phyloP scores from a whole-genome alignment of 2,888 invertebrate genomes.

The Sphecodes monilicornis region DNA sequence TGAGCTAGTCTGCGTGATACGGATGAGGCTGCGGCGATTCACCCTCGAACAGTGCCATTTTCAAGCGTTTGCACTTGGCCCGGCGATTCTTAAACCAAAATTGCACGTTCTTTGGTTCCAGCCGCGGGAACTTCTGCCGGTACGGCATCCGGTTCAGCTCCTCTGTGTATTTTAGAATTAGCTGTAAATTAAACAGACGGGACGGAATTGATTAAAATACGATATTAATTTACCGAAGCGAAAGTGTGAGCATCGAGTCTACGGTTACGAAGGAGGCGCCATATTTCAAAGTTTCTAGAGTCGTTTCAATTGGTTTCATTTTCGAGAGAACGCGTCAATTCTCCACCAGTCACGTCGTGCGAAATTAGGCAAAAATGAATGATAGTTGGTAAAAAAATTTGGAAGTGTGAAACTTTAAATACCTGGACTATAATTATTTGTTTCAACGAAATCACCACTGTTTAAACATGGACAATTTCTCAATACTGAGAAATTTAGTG shows the following conservation, averaged over 20 bases:
- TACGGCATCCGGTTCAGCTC: conserved; percentile 98
- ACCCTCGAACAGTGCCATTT: conserved; percentile 94
- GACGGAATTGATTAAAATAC: not conserved
- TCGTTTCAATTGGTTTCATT: too few relatives aligned
- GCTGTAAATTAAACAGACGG: conserved; percentile 83
- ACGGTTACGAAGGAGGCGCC: too few relatives aligned
- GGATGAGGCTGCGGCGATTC: conserved; percentile 87
- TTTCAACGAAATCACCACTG: too few relatives aligned
- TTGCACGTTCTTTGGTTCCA: conserved; percentile 99
- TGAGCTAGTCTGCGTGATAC: conserved; percentile 82
- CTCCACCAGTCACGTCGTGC: too few relatives aligned
- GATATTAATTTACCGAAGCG: not conserved
- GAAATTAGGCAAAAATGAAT: too few relatives aligned
- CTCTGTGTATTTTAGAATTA: conserved; percentile 99
- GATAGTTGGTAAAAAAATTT: too few relatives aligned
- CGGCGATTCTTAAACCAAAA: conserved; percentile 99
- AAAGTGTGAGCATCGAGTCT: not conserved
- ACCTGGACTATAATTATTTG: too few relatives aligned
- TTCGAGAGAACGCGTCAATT: too few relatives aligned
- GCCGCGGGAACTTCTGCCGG: conserved; percentile 98
- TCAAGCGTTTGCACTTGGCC: conserved; percentile 98
- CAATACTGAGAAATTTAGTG: too few relatives aligned
- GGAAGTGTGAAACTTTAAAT: too few relatives aligned
- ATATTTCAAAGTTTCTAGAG: too few relatives aligned
- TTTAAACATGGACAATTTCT: too few relatives aligned